Percentiles rank a stretch among this genome's conserved stretches.
Conservation (phyloP, 2,888 invertebrate species). For the Oscheius sp. region DNA sequence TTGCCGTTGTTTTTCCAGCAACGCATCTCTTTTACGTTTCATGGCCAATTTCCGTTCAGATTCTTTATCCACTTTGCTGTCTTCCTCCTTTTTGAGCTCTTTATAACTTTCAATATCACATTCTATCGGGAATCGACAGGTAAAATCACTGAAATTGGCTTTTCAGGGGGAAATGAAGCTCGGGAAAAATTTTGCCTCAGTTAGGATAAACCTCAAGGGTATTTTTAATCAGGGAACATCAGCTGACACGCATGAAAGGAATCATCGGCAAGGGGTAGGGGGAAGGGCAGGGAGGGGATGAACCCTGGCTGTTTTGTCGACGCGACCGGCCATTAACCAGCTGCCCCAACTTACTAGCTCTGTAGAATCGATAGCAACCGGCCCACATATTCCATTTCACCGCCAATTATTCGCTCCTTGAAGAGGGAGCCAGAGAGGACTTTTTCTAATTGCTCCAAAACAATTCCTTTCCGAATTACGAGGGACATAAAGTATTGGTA, state of each 20-base stretch:
- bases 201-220: conserved; percentile 22
- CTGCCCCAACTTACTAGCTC: conserved; percentile 33
- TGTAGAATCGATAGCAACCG: conserved; percentile 44
- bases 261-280: conserved; percentile 35
- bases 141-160: conserved; percentile 5
- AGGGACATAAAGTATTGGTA: conserved; percentile 36
- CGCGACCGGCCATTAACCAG: not conserved
- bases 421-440: conserved; percentile 37
- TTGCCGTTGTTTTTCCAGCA: conserved; percentile 39
- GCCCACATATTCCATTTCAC: conserved; percentile 43
- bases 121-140: conserved; percentile 1
- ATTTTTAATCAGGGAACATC: conserved; percentile 41
- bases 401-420: conserved; percentile 41
- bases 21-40: conserved; percentile 32
- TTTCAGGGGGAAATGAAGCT: too few species aligned
- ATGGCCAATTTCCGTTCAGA: conserved; percentile 26
- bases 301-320: not conserved
- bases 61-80: conserved; percentile 37
- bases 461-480: conserved; percentile 15
- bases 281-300: not conserved
- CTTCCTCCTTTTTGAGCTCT: conserved; percentile 17
- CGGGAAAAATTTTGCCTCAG: conserved; percentile 33
- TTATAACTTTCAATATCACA: conserved; percentile 11
- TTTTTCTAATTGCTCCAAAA: conserved; percentile 30
- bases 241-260: conserved; percentile 48